phyloP scores from a whole-genome alignment of 92 coral and sea anemone genomes.

The Epizoanthus stellaris region DNA sequence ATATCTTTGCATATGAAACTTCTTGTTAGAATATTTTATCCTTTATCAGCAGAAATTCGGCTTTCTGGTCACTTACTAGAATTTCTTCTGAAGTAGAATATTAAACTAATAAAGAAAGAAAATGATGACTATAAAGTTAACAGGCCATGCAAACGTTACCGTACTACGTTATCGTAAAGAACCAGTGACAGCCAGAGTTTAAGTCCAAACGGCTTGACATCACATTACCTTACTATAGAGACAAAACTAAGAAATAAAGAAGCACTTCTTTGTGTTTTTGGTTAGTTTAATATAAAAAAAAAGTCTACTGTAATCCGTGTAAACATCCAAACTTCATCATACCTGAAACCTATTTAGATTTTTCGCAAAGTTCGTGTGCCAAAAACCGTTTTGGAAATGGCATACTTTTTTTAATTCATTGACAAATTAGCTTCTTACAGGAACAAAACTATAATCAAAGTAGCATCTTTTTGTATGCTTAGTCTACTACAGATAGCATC shows the following conservation, averaged over 20 bases:
- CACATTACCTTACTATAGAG: too few relatives aligned
- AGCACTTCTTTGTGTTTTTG: too few relatives aligned
- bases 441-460: background rate
- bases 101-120: too few relatives aligned
- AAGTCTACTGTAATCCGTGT: too few relatives aligned
- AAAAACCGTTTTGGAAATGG: conserved; percentile 34
- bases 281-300: too few relatives aligned
- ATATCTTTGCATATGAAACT: background rate
- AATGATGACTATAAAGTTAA: too few relatives aligned
- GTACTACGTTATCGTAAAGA: too few relatives aligned
- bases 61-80: background rate
- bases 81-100: background rate
- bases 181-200: too few relatives aligned
- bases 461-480: conserved; percentile 2
- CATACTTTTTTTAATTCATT: conserved; percentile 17
- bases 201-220: too few relatives aligned
- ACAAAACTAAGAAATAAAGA: too few relatives aligned
- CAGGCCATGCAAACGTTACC: too few relatives aligned
- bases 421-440: conserved; percentile 14
- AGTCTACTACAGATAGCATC: conserved; percentile 1
- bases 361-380: background rate
- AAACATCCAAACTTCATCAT: too few relatives aligned
- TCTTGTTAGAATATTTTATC: background rate
- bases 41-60: background rate
- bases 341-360: background rate